Evolutionary conservation across 2,113 vertebrate genomes (phyloP).

Genomic region (Cervus canadensis): DNA sequence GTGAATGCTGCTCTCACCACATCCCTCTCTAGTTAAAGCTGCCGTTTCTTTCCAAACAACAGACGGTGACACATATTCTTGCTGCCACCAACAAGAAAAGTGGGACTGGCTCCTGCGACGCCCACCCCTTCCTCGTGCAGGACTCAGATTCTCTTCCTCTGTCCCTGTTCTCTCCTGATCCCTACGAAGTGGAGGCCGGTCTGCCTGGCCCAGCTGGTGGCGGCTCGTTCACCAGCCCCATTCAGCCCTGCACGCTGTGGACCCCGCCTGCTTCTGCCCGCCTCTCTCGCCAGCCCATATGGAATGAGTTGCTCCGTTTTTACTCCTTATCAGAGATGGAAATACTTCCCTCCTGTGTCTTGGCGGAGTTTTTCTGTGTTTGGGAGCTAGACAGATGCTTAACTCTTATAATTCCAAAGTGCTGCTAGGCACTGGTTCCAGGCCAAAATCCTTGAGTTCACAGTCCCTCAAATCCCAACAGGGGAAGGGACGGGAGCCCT

Average conservation of each 20-base stretch:
- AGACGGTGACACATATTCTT: slow-evolving; percentile 63
- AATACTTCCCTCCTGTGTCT: slow-evolving; percentile 69
- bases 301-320: slow-evolving; percentile 75
- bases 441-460: not conserved
- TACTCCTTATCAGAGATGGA: slow-evolving; percentile 76
- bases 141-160: slow-evolving; percentile 18
- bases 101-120: not conserved
- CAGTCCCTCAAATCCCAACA: not conserved
- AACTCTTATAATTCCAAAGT: slow-evolving; percentile 72
- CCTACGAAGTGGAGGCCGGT: slow-evolving; percentile 31
- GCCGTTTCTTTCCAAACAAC: slow-evolving; percentile 4
- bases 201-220: not conserved
- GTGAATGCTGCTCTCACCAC: rapidly evolving
- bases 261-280: slow-evolving; percentile 36
- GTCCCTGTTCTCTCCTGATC: not conserved
- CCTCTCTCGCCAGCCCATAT: slow-evolving; percentile 62
- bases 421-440: not conserved
- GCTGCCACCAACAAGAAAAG: slow-evolving; percentile 59
- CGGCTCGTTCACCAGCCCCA: slow-evolving; percentile 65
- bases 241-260: not conserved
- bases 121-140: not conserved
- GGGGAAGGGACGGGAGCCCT: rapidly evolving
- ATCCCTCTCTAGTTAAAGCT: slow-evolving; percentile 57
- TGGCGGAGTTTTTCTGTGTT: slow-evolving; percentile 62
- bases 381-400: slow-evolving; percentile 62